Base-by-base conservation (phyloP, 2,888 invertebrate genomes). In the Cryptops parisi region DNA sequence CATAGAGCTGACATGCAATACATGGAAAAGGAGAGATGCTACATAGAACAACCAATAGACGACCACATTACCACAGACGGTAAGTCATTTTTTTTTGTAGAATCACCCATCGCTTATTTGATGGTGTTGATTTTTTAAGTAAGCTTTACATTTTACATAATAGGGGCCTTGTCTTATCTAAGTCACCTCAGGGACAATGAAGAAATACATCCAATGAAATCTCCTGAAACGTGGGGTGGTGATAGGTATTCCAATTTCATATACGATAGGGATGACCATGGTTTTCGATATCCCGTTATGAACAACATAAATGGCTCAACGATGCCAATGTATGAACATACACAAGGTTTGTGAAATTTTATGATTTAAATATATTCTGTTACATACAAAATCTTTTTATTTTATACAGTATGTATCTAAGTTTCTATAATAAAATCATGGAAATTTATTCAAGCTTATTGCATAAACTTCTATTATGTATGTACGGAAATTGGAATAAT, bases 1-100 rank as follows among this genome's bases (percentile, higher is more conserved):
- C 23, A 47, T 47, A 47, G 47, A 47, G 47, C 47, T 21, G 24
- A 47, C 47, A 47, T 47, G 24, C 21, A 47, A 3, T 47, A 17
- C 21, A 24, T 26, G 17, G 47, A 24, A 12, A 47, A 24, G 26
- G 2, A 47, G 24, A 47, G 47, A 25, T 24, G 17, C 3, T 47
- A 47, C 12, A 24, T 24, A 26, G 24, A 3, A 24, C 47, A 2
- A 12, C 47, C 24, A 5, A 9, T 15, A 17, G 24, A 47, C 17
- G 47, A 5, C n/a, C n/a, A n/a, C n/a, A n/a, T n/a, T n/a, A n/a
- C 38, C n/a, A n/a, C n/a, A n/a, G n/a, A n/a, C n/a, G n/a, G n/a
- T n/a, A n/a, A n/a, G n/a, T n/a, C n/a, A n/a, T n/a, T n/a, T n/a
- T n/a, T n/a, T n/a, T n/a, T n/a, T n/a, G n/a, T n/a, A n/a, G n/a